Evolutionary conservation across 2,113 vertebrate genomes (phyloP), one percentile per base, ranked within the genome.

Genomic region (Pleuronectes platessa): DNA sequence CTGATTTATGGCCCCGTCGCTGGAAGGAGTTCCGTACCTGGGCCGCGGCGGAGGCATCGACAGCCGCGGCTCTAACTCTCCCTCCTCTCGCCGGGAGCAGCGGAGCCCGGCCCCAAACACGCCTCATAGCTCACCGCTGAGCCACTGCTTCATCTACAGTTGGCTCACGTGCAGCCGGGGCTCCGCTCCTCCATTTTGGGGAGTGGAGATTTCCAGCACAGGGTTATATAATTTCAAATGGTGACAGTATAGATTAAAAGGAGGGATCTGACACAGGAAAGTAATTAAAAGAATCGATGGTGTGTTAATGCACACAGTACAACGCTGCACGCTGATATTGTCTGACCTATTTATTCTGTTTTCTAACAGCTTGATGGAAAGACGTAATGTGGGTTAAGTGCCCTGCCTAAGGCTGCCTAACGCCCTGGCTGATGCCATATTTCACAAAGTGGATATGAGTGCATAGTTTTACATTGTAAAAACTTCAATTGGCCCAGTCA

Each of bases 1-100:
- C 84, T 93, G 92, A 93, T 93, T 92, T 91, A 93, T 89, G 76
- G 71, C 84, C 79, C 59, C 6, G 63, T 68, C 62, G 78, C 84
- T 76, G 86, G 86, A 83, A 83, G 76, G 78, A 88, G 71, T 87
- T 84, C 85, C 88, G 81, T 64, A 64, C 81, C 63, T 77, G 74
- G 74, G 67, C 80, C 37, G 61, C 76, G 76, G 27, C 78, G 71
- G 77, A 78, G 81, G 31, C 31, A 31, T 31, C 6, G 6, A 31
- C 31, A 31, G 31, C 31, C 5, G 31, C 31, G 31, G 78, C 79
- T 71, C 64, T 82, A 79, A 49, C 81, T 61, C 87, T 63, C 80
- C 77, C 66, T 64, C 47, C 40, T 61, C 61, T 61, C 9, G 11
- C 35, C 15, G 54, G 63, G 78, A 82, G 62, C 88, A 71, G 72